phyloP scores from a whole-genome alignment of 2,113 vertebrate genomes.

The Laticauda colubrina region DNA sequence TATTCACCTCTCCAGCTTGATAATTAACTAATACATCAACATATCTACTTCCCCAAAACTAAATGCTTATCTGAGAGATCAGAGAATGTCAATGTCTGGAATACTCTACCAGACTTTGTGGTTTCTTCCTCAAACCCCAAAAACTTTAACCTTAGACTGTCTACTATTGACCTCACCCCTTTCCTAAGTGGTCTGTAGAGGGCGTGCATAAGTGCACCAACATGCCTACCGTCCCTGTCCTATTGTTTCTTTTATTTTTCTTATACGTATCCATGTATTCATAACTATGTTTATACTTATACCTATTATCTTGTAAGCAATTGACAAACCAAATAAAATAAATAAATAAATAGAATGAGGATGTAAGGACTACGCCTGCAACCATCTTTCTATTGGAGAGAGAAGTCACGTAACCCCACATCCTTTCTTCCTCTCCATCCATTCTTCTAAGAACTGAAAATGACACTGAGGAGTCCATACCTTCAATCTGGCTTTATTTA shows the following conservation, averaged over 20 bases:
- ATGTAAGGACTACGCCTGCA: not conserved
- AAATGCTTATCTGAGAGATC: not conserved
- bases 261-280: too few species aligned
- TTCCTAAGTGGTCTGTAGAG: too few species aligned
- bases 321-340: too few species aligned
- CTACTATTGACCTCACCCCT: too few species aligned
- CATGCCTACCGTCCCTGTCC: too few species aligned
- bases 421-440: not conserved
- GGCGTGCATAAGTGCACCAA: too few species aligned
- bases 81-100: not conserved
- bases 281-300: too few species aligned
- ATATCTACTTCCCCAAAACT: not conserved
- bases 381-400: not conserved
- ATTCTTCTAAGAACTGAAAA: not conserved
- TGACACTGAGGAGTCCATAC: not conserved
- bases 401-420: not conserved
- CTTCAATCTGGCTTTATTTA: not conserved
- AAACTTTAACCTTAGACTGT: too few species aligned
- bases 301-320: too few species aligned
- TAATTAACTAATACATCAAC: not conserved
- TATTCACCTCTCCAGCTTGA: not conserved
- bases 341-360: not conserved
- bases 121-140: too few species aligned
- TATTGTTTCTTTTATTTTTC: too few species aligned
- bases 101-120: too few species aligned